phyloP scores from a whole-genome alignment of 2,113 vertebrate genomes.

The Rhegmatorhina hoffmannsi region DNA sequence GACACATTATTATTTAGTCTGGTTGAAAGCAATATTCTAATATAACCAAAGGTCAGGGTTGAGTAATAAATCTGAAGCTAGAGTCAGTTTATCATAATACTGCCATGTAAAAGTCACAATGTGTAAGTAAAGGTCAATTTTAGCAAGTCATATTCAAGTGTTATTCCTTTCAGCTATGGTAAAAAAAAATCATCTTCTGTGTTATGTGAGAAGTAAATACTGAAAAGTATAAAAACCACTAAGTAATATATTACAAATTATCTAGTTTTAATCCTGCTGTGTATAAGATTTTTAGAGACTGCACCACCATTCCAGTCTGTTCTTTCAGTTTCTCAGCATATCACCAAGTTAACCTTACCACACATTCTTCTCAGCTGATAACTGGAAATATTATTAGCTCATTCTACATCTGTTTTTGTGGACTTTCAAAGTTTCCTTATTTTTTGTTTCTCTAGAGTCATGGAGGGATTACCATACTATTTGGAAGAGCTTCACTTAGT shows the following conservation, averaged over 20 bases:
- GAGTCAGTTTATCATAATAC: constrained; percentile 72
- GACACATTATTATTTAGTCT: constrained; percentile 61
- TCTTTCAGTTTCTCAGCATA: not conserved
- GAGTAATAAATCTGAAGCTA: constrained; percentile 67
- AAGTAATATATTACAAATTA: not conserved
- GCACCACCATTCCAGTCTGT: not conserved
- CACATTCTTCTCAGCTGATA: not conserved
- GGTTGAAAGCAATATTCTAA: constrained; percentile 68
- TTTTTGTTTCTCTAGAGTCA: not conserved
- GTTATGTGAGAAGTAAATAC: not conserved
- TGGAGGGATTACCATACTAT: not conserved
- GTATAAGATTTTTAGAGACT: not conserved
- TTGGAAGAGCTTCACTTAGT: not conserved
- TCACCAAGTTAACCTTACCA: not conserved
- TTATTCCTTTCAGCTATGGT: constrained; percentile 20
- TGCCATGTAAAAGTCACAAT: constrained; percentile 73
- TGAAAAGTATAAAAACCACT: not conserved
- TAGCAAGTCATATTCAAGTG: constrained; percentile 56
- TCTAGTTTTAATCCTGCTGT: not conserved
- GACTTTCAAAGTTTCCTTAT: not conserved
- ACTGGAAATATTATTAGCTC: not conserved
- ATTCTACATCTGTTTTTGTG: not conserved
- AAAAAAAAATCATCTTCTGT: not conserved
- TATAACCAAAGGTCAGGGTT: constrained; percentile 72
- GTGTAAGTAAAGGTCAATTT: constrained; percentile 72